Evolutionary conservation across 2,888 invertebrate genomes (phyloP), one percentile per base, ranked within the genome.

Genomic region (Drosophila putrida): DNA sequence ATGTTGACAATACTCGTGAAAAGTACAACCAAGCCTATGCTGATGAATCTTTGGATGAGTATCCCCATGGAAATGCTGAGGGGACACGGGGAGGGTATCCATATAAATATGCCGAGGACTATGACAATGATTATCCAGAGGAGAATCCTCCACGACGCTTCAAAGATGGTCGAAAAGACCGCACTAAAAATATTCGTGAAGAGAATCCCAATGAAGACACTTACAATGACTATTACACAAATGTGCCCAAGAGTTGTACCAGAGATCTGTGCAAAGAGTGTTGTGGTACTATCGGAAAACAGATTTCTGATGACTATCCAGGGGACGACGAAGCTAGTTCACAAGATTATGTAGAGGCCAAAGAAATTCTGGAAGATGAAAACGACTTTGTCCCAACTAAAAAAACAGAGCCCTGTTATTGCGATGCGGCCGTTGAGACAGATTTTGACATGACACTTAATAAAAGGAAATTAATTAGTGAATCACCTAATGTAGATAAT

Each of bases 401-500:
- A n/a, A 44, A 10, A 4, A 2, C 11, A 5, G 1, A 0, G 8
- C 11, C 15, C 6, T 36, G 31, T 27, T 25, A 3, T 13, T 43
- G 73, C 5, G 74, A 78, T 10, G 60, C 44, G 11, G 53, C 46
- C 20, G 58, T 73, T 15, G 75, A 76, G 50, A 76, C 75, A 2
- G 75, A 76, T 4, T 41, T 78, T 35, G 75, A 76, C 3, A 76
- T 76, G 75, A 41, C 43, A 0, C 49, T 76, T 0, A 46, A 50
- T 4, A 6, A 25, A 6, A 43, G 67, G n/a, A 44, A 4, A 10
- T 4, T 3, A 27, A 4, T n/a, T 9, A 10, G 9, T 4, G 4
- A 25, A 27, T 11, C 43, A 2, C 3, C n/a, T n/a, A 25, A 11
- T 43, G 4, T 43, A 6, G 15, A 39, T 8, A 8, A 25, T 25